A percentile compares a stretch with the other conserved stretches of the same genome.
phyloP scores from a whole-genome alignment of 2,797 vertebrate genomes.

The Manis javanica region DNA sequence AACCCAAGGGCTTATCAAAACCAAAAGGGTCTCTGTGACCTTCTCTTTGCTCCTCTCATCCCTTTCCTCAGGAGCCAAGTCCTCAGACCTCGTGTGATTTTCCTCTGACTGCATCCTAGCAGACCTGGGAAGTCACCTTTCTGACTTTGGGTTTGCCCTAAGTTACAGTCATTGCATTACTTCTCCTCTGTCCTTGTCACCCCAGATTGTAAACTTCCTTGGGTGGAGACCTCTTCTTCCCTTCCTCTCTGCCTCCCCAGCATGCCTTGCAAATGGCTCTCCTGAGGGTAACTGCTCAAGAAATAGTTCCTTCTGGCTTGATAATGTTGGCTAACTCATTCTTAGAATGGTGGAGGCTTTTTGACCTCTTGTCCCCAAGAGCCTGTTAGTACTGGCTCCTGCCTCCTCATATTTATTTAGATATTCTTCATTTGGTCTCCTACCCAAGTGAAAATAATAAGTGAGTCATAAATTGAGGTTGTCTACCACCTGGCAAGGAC shows the following conservation, averaged over 20 bases:
- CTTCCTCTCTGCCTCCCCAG: background rate
- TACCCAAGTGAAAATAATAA: background rate
- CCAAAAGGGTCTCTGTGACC: background rate
- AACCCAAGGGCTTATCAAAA: background rate
- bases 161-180: background rate
- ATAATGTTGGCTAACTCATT: background rate
- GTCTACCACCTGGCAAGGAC: too few relatives aligned
- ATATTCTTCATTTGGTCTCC: background rate
- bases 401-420: background rate
- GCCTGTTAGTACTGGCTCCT: background rate
- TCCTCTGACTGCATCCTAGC: background rate
- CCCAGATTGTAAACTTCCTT: accelerated
- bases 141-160: background rate
- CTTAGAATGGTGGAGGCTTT: accelerated
- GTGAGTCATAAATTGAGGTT: background rate
- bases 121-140: background rate
- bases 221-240: too few relatives aligned
- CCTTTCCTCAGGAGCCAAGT: accelerated
- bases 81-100: background rate
- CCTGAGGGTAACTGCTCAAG: background rate
- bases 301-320: background rate
- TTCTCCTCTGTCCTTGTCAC: background rate
- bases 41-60: background rate
- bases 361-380: background rate
- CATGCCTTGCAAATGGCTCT: background rate